Base-by-base conservation (phyloP, 2,113 vertebrate genomes). In the Ranitomeya imitator region DNA sequence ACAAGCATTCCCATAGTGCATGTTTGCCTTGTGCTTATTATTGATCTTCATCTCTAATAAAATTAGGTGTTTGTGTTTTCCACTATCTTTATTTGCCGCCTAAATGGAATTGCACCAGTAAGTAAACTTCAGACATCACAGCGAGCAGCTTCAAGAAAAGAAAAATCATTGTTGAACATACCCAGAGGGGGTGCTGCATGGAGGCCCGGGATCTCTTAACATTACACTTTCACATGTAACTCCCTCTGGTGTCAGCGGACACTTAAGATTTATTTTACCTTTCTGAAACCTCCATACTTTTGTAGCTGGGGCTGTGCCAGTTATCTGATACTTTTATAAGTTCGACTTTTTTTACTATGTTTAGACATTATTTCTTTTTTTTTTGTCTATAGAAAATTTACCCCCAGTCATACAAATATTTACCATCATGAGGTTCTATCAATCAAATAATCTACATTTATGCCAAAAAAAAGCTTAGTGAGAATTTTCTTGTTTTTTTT, bases 21-120 rank as follows among this genome's bases (percentile, higher is more conserved):
- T 84, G 80, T 82, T 78, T 55, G 59, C 67, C 60, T 14, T 77
- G 59, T 55, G 57, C 45, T 67, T 37, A 55, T 74, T 88, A 88
- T 88, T 88, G 87, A 88, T 84, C 87, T 54, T 31, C 51, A 61
- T 84, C 82, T 88, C 71, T 67, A 77, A 88, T 88, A 88, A 88
- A 83, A 88, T 84, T 63, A 84, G 87, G 80, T 84, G 71, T 67
- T 45, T 61, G 54, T 83, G 57, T 55, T 77, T 83, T 83, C 71
- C 51, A 55, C 69, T 73, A 74, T 86, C 13, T 57, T 78, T 78
- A 74, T 65, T 88, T 77, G 73, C 54, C 18, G 71, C 16, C 80
- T 88, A 83, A 83, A 52, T 88, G 71, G 80, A 88, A 88, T 67
- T 63, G 57, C 69, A 21, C 67, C 37, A 83, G 55, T 82, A 37